These are phyloP conservation scores for Nothocercus nigrocapillus DNA, from an alignment of 2,113 vertebrate species.

Conservation along the genomic window DNA sequence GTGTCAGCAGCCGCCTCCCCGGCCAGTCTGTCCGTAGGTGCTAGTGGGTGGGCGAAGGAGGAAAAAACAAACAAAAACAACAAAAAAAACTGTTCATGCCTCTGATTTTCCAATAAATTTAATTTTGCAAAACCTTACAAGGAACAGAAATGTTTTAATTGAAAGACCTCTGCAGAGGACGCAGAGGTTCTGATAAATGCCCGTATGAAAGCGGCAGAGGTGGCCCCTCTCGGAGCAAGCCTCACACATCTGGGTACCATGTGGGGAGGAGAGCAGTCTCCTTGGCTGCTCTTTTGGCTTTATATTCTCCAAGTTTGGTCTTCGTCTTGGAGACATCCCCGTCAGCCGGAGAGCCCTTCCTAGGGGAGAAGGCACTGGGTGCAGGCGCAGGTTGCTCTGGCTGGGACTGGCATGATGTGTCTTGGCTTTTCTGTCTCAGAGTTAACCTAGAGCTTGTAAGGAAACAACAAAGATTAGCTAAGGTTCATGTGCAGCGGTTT, in stretches of 20 bases:
- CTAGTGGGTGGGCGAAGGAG: too few relatives aligned
- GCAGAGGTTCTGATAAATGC: background rate
- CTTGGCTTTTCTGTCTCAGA: background rate
- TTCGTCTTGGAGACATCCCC: background rate
- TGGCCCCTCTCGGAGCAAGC: background rate
- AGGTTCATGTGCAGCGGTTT: background rate
- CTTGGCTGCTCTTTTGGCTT: background rate
- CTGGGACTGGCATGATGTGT: background rate
- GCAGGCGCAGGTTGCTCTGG: background rate
- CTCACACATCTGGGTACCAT: too few relatives aligned
- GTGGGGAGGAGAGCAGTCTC: background rate
- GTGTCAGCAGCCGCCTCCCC: background rate
- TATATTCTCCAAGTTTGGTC: background rate
- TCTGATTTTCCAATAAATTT: background rate
- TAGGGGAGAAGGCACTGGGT: background rate
- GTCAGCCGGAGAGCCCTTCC: background rate
- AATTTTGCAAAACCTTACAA: background rate
- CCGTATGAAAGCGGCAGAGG: background rate
- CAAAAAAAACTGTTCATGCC: background rate
- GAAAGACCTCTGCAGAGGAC: background rate
- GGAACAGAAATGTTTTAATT: conserved; percentile 2
- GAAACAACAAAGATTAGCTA: background rate
- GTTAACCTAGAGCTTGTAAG: background rate
- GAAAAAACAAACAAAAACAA: too few relatives aligned
- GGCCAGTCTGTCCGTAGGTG: too few relatives aligned